Evolutionary conservation across 2,888 invertebrate species (phyloP).

Genomic region (Agrenia bidenticulata): DNA sequence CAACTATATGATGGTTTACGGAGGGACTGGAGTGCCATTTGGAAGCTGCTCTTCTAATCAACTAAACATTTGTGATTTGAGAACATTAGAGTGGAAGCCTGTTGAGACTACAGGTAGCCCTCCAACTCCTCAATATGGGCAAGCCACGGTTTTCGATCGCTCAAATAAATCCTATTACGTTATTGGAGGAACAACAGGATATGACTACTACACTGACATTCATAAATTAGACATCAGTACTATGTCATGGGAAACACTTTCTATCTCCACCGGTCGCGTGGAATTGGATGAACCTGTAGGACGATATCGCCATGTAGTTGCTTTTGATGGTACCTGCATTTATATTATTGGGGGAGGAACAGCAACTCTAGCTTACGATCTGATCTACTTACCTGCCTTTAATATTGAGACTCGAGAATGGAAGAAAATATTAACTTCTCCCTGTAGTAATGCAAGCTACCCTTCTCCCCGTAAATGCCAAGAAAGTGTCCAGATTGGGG

Average conservation of each 20-base stretch:
- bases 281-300: conserved; percentile 22
- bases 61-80: conserved; percentile 68
- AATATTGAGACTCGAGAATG: conserved; percentile 70
- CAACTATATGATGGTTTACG: conserved; percentile 77
- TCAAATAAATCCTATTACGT: conserved; percentile 72
- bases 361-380: conserved; percentile 65
- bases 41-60: conserved; percentile 80
- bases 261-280: conserved; percentile 72
- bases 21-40: conserved; percentile 89
- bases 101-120: conserved; percentile 68
- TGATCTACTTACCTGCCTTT: conserved; percentile 60
- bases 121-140: conserved; percentile 85
- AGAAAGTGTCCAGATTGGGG: conserved; percentile 74
- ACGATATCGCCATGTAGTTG: conserved; percentile 82
- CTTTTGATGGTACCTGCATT: conserved; percentile 71
- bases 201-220: conserved; percentile 84
- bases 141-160: conserved; percentile 57
- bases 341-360: conserved; percentile 88
- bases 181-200: conserved; percentile 89
- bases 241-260: conserved; percentile 74
- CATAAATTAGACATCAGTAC: conserved; percentile 76
- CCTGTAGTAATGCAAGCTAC: conserved; percentile 59
- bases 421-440: conserved; percentile 66
- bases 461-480: conserved; percentile 80
- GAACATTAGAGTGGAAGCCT: conserved; percentile 62